Evolutionary conservation across 2,113 vertebrate species (phyloP), one percentile per base, ranked within the genome.

Genomic region (Phainopepla nitens): DNA sequence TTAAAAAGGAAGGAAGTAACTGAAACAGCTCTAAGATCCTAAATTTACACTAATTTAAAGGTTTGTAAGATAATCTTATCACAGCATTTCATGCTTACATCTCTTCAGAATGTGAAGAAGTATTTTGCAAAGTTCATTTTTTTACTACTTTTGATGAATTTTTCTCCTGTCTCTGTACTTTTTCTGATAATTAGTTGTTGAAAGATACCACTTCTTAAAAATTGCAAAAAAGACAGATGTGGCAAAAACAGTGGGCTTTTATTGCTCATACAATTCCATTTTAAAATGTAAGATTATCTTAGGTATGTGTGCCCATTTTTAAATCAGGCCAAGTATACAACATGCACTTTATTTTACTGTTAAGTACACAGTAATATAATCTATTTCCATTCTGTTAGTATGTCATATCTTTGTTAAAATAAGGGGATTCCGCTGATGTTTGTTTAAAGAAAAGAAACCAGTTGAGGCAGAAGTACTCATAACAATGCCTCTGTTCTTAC

Each of bases 151-250:
- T 28, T 61, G 21, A 25, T 70, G 19, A 28, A 2, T 45, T 90
- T 90, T 78, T 75, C 33, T 65, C 22, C 62, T 47, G 1, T 53
- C 28, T 49, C 28, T 58, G 0, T 89, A 53, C 20, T 66, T 58
- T 64, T 71, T 91, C 70, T 64, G 51, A 47, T 81, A 90, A 54
- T 88, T 65, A 70, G 47, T 60, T 29, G 27, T 82, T 87, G 49
- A 50, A 95, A 89, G 79, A 87, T 45, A 73, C 28, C 19, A 9
- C 81, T 93, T 94, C 83, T 85, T 95, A 86, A 95, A 96, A 94
- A 90, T 3, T 73, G 36, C 45, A 44, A 41, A 94, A 88, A 65
- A 91, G 23, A 56, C 10, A 44, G 36, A 44, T 6, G 7, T 72
- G 71, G 47, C 33, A 56, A 77, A 76, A 70, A 21, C 11, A 15